Evolutionary conservation across 2,113 vertebrate genomes (phyloP).

Genomic region (Dromaius novaehollandiae): DNA sequence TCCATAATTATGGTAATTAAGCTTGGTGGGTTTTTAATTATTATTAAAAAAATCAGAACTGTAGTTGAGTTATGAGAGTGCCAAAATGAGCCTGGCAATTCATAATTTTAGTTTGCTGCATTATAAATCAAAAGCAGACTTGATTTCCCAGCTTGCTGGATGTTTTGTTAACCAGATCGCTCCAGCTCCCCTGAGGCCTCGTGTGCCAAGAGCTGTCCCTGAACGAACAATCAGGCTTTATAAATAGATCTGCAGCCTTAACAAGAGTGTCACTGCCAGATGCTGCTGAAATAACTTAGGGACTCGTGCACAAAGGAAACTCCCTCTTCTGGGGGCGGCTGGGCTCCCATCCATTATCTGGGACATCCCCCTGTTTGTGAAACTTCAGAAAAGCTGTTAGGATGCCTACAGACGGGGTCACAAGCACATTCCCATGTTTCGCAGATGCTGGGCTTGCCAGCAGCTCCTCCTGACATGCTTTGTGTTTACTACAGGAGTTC

Average conservation of each 20-base stretch:
- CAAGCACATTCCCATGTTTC: constrained; percentile 6
- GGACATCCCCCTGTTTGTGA: constrained; percentile 49
- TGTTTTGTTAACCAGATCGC: constrained; percentile 68
- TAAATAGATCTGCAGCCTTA: constrained; percentile 57
- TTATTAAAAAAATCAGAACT: constrained; percentile 39
- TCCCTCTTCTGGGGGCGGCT: constrained; percentile 61
- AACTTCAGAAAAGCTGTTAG: constrained; percentile 35
- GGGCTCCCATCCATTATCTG: constrained; percentile 40
- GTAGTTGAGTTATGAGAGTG: constrained; percentile 54
- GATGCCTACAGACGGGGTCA: constrained; percentile 28
- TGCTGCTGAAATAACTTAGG: constrained; percentile 26
- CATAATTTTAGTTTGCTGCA: constrained; percentile 34
- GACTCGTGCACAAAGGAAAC: constrained; percentile 21
- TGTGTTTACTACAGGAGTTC: constrained; percentile 61
- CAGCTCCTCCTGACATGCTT: constrained; percentile 50
- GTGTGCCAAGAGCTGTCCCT: constrained; percentile 20
- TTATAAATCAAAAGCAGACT: constrained; percentile 68
- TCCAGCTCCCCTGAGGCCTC: constrained; percentile 27
- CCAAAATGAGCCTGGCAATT: constrained; percentile 62
- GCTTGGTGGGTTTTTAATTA: constrained; percentile 50
- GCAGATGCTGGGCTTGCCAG: constrained; percentile 4
- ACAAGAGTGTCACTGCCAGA: constrained; percentile 32
- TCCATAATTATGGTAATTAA: constrained; percentile 55
- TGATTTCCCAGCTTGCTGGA: constrained; percentile 55
- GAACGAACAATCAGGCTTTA: constrained; percentile 65